Base-by-base conservation (phyloP, 2,113 vertebrate genomes). In the Caracal caracal region DNA sequence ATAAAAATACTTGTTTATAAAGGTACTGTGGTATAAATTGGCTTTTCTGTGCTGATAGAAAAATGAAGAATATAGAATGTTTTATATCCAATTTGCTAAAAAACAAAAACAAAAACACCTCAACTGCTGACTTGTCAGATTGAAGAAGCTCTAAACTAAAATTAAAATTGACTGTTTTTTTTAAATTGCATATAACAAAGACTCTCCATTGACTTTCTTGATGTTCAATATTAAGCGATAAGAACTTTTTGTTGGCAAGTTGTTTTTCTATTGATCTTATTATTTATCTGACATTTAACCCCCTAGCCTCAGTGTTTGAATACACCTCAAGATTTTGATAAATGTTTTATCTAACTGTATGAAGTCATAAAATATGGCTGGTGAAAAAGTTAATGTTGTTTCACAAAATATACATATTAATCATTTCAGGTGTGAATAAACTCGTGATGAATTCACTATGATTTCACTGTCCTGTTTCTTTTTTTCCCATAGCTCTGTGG, bases 301-400 rank as follows among this genome's bases (percentile, higher is more conserved):
- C 49, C n/a, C 94, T 66, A 92, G 28, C 24, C 5, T 88, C 53
- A 65, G 17, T 80, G 43, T 79, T 49, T 89, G 53, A 73, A 35
- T 61, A 53, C 47, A 86, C 22, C 35, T 94, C n/a, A 82, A 49
- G 65, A 78, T 88, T 71, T 61, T 88, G 53, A 91, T 24, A 84
- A 90, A 94, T 93, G 28, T 86, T 92, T 97, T 86, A 73, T 47
- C n/a, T 85, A 86, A 85, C 73, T 91, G 17, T 11, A 47, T 47
- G 33, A 92, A 97, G 15, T 88, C 79, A 79, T 82, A 92, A 95
- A 83, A 68, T 22, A 65, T 1, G 12, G 68, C 24, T 79, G 17
- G n/a, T 40, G 5, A 70, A 85, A 83, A 93, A 43, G 24, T 53
- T 61, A 76, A 17, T 76, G 16, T 78, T 28, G 20, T 15, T 28